Base-by-base conservation (phyloP, 1,140 invertebrate species). In the Theocolax elegans region DNA sequence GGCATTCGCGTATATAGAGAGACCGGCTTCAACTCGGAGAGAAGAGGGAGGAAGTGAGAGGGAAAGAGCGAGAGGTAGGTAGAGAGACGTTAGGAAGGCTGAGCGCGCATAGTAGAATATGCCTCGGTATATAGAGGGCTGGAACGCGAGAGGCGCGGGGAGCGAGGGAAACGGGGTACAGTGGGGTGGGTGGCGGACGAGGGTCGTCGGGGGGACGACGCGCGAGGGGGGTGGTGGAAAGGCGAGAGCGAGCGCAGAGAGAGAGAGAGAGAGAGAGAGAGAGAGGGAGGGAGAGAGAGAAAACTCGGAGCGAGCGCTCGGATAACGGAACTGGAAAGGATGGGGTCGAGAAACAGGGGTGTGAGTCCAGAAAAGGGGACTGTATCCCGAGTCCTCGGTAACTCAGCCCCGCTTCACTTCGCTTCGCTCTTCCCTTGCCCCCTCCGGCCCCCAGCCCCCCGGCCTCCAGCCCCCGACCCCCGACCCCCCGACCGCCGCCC, bases 321-420 rank as follows among this genome's bases (percentile, higher is more conserved):
- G 68, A 72, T 72, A 71, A 66, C 68, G 72, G 69, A 78, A 74
- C 73, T 69, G 76, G 75, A 75, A 73, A 74, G 73, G 72, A 68
- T 74, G 72, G 74, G 74, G 62, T 75, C 64, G 74, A 72, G 74
- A 77, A 77, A 74, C 77, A 73, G 76, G 80, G 78, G 81, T 82
- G 79, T 80, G 81, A 82, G 81, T 82, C 79, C 80, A 82, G 82
- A 83, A 82, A 83, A 81, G 82, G 83, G 81, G 82, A 79, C 82
- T 81, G 79, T 78, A 81, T 81, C 79, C 76, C 74, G 80, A 81
- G 79, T 79, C 78, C 77, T 80, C 81, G 77, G 78, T 78, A 80
- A 79, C 78, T 80, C 77, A 79, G 75, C 76, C 74, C 19, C 44
- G 51, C 31, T 64, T 62, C 21, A 17, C 46, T 59, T 60, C 29